Base-by-base conservation (phyloP, 1,140 invertebrate species). In the Papilio polytes region DNA sequence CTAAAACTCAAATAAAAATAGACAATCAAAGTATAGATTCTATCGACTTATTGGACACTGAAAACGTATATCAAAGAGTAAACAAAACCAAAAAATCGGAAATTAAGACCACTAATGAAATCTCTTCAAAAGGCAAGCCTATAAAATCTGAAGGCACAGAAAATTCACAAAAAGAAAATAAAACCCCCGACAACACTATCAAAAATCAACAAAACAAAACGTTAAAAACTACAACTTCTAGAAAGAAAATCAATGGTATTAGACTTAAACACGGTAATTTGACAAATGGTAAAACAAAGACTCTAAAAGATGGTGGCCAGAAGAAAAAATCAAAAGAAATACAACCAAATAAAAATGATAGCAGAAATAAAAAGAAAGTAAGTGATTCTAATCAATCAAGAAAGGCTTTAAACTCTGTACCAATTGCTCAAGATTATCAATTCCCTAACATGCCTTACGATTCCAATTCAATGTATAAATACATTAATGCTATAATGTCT, bases 401-500 rank as follows among this genome's bases (percentile, higher is more conserved):
- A 31, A 70, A 36, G 15, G 31, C 3, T 31, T 70, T 70, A 4
- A 70, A 31, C 13, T 70, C 26, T 4, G 63, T 31, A 8, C 77
- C 56, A 76, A 44, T 20, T 18, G 46, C n/a, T 20, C n/a, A 36
- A 63, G 31, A 46, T 31, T 48, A 76, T 76, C 44, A 26, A 46
- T 76, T 53, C 51, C 44, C 36, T 10, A 46, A 74, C 20, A 74
- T 48, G 44, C 73, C 46, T 26, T 26, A 66, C 20, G 77, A 78
- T 44, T 78, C 56, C 8, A 63, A 15, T 3, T 20, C 56, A 3
- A 63, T 78, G 53, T 63, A 78, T 22, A 66, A 78, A 44, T 78
- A 63, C 13, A 78, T 78, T 41, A 56, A 78, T 20, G 10, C 56
- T 44, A 20, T 78, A 13, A 63, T 78, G 31, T 59, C 70, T 80